A percentile compares a stretch with the other conserved stretches of the same genome.
Evolutionary conservation across 2,113 vertebrate species (phyloP).

Genomic region (Nerophis ophidion): DNA sequence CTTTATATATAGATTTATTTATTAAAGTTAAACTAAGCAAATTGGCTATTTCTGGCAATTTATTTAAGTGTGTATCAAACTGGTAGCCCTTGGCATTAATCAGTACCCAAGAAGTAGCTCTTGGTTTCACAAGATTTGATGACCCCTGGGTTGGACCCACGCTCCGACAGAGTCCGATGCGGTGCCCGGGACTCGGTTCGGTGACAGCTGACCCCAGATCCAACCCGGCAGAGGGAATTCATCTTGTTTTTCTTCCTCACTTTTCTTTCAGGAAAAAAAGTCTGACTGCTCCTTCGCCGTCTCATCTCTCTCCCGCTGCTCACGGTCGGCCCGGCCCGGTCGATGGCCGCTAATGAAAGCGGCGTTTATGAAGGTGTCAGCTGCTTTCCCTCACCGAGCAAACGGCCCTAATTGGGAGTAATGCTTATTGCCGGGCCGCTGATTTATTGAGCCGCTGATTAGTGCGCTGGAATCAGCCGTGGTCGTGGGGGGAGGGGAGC

Average conservation of each 20-base stretch:
- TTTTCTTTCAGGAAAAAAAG: background rate
- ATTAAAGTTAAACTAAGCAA: no score
- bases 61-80: no score
- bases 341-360: slow-evolving; percentile 56
- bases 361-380: slow-evolving; percentile 59
- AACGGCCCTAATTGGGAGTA: slow-evolving; percentile 53
- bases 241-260: slow-evolving; percentile 6
- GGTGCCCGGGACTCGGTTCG: background rate
- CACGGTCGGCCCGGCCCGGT: slow-evolving; percentile 28
- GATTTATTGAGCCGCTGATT: slow-evolving; percentile 56
- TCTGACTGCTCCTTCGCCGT: background rate
- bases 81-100: no score
- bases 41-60: no score
- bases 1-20: no score
- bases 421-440: slow-evolving; percentile 48
- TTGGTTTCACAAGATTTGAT: no score
- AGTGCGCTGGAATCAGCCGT: slow-evolving; percentile 42
- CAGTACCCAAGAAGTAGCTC: no score
- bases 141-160: no score
- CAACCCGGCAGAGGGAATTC: slow-evolving; percentile 48
- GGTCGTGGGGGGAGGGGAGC: background rate
- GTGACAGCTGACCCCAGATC: slow-evolving; percentile 28
- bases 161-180: no score
- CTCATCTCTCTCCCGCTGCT: slow-evolving; percentile 2
- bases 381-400: slow-evolving; percentile 45